Percentiles rank a stretch among this genome's conserved stretches.
phyloP scores from a whole-genome alignment of 2,797 vertebrate genomes.

The Poliocrania exsul region DNA sequence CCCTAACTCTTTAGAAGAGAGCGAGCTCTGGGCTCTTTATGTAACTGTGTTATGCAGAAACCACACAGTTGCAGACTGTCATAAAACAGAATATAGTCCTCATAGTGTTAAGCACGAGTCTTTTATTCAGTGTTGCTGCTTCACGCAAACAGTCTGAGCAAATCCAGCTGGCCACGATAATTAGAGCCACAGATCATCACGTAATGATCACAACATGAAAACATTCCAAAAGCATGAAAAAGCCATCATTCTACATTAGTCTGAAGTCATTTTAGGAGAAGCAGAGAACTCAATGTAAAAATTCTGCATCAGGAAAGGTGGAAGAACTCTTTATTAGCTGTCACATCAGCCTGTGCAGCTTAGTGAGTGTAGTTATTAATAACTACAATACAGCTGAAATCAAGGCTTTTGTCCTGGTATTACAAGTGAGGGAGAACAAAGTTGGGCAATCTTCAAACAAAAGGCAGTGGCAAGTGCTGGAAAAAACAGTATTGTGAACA shows the following conservation, averaged over 20 bases:
- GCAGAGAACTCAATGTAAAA: slow-evolving; percentile 49
- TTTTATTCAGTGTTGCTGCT: slow-evolving; percentile 18
- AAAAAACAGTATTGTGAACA: neutral
- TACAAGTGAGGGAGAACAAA: neutral
- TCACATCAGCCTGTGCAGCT: neutral
- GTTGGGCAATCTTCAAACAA: neutral
- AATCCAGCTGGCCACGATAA: slow-evolving; percentile 56
- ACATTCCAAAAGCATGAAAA: slow-evolving; percentile 62
- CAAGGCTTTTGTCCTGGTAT: neutral
- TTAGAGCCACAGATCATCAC: slow-evolving; percentile 60
- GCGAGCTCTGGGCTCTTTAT: neutral
- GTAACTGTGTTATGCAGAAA: neutral
- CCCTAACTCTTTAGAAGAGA: neutral
- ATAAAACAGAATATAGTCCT: neutral
- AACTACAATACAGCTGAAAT: neutral
- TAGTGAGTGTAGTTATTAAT: neutral
- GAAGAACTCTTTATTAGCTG: neutral
- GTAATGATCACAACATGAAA: slow-evolving; percentile 50
- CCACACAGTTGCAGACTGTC: neutral
- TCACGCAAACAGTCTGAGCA: slow-evolving; percentile 43
- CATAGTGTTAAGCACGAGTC: neutral
- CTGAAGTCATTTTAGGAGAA: slow-evolving; percentile 53
- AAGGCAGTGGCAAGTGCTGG: neutral
- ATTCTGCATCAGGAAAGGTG: neutral
- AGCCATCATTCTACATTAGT: slow-evolving; percentile 39